These are phyloP conservation scores for Odocoileus hemionus DNA, from an alignment of 2,113 vertebrate genomes.

Conservation along the genomic window DNA sequence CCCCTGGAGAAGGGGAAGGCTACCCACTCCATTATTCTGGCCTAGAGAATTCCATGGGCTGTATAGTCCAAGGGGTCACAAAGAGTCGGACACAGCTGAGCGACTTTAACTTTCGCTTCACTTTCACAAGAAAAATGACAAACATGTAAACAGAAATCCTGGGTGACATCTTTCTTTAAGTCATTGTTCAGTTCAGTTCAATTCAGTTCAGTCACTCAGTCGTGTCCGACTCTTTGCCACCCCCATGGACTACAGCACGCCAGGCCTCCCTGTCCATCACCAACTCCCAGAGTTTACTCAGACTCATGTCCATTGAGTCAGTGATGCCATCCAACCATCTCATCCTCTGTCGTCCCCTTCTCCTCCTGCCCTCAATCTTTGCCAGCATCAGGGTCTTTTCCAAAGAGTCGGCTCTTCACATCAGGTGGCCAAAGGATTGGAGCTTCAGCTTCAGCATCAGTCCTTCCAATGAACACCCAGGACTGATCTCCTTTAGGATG, in stretches of 20 bases:
- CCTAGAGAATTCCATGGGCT: too few relatives aligned
- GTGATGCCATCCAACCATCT: not conserved
- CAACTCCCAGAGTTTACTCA: not conserved
- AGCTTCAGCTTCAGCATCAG: not conserved
- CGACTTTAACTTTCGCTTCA: not conserved
- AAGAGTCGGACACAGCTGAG: not conserved
- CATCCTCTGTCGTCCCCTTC: not conserved
- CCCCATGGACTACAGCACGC: accelerated
- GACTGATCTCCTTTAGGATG: not conserved
- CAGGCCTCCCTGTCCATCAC: not conserved
- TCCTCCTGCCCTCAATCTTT: not conserved
- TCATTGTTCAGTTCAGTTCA: not conserved
- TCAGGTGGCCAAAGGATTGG: not conserved
- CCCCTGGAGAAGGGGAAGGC: not conserved
- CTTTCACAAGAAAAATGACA: not conserved
- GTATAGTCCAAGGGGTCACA: not conserved
- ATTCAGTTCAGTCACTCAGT: not conserved
- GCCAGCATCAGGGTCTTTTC: not conserved
- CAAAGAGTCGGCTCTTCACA: not conserved
- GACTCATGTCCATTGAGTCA: accelerated
- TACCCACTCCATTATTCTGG: not conserved
- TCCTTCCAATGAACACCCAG: not conserved
- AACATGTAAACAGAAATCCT: not conserved
- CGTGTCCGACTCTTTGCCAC: accelerated
- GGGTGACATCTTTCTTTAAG: not conserved